phyloP scores from a whole-genome alignment of 2,888 invertebrate species.

The Nudaria mundana region DNA sequence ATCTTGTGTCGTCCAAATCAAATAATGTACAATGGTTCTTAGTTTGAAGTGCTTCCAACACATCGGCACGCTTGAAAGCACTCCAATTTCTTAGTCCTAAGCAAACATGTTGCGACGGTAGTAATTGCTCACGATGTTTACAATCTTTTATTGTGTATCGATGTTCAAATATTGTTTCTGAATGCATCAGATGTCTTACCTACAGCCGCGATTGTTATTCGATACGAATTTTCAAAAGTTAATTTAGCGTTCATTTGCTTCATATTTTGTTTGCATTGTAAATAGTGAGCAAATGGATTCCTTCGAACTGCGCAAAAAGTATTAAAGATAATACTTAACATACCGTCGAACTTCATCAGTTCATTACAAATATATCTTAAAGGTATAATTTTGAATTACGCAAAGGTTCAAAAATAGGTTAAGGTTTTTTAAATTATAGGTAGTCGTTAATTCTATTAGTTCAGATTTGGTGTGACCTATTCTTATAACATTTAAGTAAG shows the following conservation, averaged over 20 bases:
- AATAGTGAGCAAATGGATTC: slow-evolving; percentile 22
- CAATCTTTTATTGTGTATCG: slow-evolving; percentile 78
- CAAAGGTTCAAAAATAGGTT: too few species aligned
- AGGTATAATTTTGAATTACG: too few species aligned
- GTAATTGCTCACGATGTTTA: slow-evolving; percentile 78
- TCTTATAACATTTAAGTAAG: too few species aligned
- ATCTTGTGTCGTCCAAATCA: slow-evolving; percentile 7
- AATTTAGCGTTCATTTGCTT: slow-evolving; percentile 69
- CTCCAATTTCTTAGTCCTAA: slow-evolving; percentile 79
- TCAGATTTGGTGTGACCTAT: too few species aligned
- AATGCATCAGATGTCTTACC: slow-evolving; percentile 73
- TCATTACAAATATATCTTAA: too few species aligned
- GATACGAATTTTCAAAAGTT: slow-evolving; percentile 54
- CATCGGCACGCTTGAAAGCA: slow-evolving; percentile 74
- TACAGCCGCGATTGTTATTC: slow-evolving; percentile 66
- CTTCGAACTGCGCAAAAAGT: slow-evolving; percentile 19
- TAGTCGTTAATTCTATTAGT: too few species aligned
- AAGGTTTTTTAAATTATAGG: too few species aligned
- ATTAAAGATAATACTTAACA: too few species aligned
- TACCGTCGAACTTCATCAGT: too few species aligned
- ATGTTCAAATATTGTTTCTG: slow-evolving; percentile 75
- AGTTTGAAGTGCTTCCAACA: slow-evolving; percentile 64
- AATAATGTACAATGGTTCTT: slow-evolving; percentile 22
- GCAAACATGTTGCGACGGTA: slow-evolving; percentile 75
- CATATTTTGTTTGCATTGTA: slow-evolving; percentile 37